These are phyloP conservation scores for Heterotis niloticus DNA, from an alignment of 2,113 vertebrate genomes.

Conservation along the genomic window DNA sequence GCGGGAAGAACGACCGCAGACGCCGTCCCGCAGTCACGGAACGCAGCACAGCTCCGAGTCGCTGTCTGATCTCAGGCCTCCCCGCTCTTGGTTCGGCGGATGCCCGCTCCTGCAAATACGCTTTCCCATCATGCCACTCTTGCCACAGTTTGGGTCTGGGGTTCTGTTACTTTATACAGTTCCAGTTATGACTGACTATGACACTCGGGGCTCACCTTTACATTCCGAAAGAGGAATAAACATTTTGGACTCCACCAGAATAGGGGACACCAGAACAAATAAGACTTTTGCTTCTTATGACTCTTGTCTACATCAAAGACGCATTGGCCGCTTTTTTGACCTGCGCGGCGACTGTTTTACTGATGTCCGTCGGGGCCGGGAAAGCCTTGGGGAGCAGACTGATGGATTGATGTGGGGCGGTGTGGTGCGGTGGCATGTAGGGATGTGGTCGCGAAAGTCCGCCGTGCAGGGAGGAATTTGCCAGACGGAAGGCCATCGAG, in stretches of 20 bases:
- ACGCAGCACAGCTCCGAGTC: slow-evolving; percentile 30
- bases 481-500: too few relatives aligned
- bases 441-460: neutral
- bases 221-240: too few relatives aligned
- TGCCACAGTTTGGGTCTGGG: neutral
- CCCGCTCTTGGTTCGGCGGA: slow-evolving; percentile 15
- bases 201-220: neutral
- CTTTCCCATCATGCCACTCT: neutral
- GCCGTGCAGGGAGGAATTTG: neutral
- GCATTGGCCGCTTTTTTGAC: neutral
- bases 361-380: neutral
- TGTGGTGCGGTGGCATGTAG: neutral
- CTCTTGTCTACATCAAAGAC: neutral
- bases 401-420: neutral
- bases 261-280: too few relatives aligned
- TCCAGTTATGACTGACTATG: neutral
- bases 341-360: neutral
- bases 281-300: neutral
- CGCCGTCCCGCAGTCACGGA: neutral
- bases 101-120: slow-evolving; percentile 37
- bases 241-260: too few relatives aligned
- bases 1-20: neutral
- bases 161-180: neutral
- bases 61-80: slow-evolving; percentile 41
- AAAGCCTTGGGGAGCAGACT: too few relatives aligned